Evolutionary conservation across 1,140 invertebrate genomes (phyloP), one percentile per base, ranked within the genome.

Genomic region (Galleria mellonella): DNA sequence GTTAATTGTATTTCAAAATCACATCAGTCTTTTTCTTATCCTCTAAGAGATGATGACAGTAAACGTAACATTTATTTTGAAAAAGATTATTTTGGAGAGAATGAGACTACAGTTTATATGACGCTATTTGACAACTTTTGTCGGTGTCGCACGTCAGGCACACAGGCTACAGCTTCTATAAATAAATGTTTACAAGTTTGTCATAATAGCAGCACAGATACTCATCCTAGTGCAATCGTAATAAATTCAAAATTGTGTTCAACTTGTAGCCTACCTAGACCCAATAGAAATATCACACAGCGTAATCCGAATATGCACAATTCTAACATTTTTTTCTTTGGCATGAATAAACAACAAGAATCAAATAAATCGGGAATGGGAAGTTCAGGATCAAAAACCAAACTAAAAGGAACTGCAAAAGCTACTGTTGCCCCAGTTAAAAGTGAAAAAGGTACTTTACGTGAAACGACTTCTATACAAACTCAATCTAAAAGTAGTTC

Each of bases 181-280:
- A 84, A 84, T 47, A 83, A 84, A 55, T 83, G 74, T 48, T 62
- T 82, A 43, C 81, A 84, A 69, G 71, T 74, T 15, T 12, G 27
- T 33, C 9, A 13, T 11, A 43, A 41, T 6, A 27, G 9, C 4
- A 42, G 28, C 10, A 17, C 15, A 28, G 37, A 15, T 23, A 23
- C 6, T 23, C 17, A 6, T 3, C 17, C 17, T 6, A 23, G 17
- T 6, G 6, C 17, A 23, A 23, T 12, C 14, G 23, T 13, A 32
- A 14, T 17, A 38, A 49, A 32, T 36, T 62, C 62, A 14, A 49
- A 62, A 43, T 50, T 43, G 12, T 51, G 35, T 30, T 74, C 65
- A 12, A 50, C 47, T 1, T 66, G 49, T 9, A 55, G 47, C 13
- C 35, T 55, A 29, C 50, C 55, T 9, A 6, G 49, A 9, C 32